phyloP scores from a whole-genome alignment of 2,797 vertebrate genomes.

The Gouania willdenowi region DNA sequence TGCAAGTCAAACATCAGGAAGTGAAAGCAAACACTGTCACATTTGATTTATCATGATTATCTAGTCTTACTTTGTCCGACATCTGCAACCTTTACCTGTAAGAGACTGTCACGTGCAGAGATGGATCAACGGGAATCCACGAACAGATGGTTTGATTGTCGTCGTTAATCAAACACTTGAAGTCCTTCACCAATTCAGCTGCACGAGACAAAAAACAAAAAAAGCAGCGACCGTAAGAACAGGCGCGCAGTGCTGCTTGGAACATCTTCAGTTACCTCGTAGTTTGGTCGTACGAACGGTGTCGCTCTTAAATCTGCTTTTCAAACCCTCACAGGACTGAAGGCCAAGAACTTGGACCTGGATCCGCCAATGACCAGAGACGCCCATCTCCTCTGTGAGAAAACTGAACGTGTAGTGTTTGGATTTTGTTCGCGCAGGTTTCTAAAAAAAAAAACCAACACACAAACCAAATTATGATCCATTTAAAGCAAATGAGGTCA shows the following conservation, averaged over 20 bases:
- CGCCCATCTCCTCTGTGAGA: not conserved
- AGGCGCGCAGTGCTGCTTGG: not conserved
- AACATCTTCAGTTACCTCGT: slow-evolving; percentile 8
- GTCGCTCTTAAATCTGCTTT: fast-evolving
- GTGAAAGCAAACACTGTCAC: too few species aligned
- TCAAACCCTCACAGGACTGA: fast-evolving
- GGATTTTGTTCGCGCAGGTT: fast-evolving
- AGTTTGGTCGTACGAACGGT: fast-evolving
- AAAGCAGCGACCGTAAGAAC: not conserved
- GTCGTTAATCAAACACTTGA: slow-evolving; percentile 33
- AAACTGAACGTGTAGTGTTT: fast-evolving
- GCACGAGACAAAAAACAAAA: not conserved
- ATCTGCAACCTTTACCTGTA: slow-evolving; percentile 45
- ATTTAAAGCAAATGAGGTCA: not conserved
- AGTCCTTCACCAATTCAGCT: slow-evolving; percentile 46
- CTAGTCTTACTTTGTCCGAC: too few species aligned
- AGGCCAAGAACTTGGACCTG: fast-evolving
- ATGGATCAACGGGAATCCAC: slow-evolving; percentile 31
- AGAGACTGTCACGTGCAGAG: slow-evolving; percentile 5
- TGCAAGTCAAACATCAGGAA: too few species aligned
- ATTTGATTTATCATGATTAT: too few species aligned
- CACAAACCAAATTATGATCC: too few species aligned
- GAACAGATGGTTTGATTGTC: slow-evolving; percentile 22
- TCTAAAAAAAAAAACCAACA: not conserved
- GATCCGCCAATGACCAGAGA: not conserved